Conservation (phyloP, 2,888 invertebrate species). For the Therioaphis trifolii region DNA sequence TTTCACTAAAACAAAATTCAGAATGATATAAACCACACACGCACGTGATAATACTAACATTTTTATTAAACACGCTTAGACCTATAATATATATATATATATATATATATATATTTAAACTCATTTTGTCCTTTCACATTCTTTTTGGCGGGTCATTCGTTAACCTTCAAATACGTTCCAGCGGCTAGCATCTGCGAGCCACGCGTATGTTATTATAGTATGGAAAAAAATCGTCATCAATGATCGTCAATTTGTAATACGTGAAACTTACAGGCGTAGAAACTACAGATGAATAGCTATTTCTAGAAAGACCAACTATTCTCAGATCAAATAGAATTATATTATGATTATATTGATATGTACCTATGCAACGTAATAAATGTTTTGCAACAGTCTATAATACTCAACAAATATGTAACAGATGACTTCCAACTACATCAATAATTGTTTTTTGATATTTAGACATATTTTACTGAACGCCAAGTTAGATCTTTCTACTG, state of each 20-base stretch:
- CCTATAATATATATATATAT: background rate
- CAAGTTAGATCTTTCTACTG: no score
- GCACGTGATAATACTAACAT: background rate
- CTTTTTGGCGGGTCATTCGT: conserved; percentile 35
- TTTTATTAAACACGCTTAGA: background rate
- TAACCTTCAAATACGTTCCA: conserved; percentile 37
- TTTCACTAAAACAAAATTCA: no score
- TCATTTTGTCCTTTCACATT: conserved; percentile 42
- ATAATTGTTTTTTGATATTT: no score
- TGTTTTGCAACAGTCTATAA: no score
- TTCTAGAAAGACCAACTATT: no score
- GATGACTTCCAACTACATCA: no score
- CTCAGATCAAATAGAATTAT: no score
- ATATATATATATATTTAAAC: background rate
- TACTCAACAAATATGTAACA: no score
- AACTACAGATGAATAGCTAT: background rate
- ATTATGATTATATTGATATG: no score
- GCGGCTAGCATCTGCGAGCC: background rate
- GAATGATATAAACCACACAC: no score
- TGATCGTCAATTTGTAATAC: background rate
- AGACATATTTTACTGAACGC: no score
- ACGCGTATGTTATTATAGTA: background rate
- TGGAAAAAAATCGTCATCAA: background rate
- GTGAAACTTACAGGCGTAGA: background rate
- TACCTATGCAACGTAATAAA: no score